Evolutionary conservation across 2,888 invertebrate species (phyloP), one percentile per base, ranked within the genome.

Genomic region (Sinotaia quadrata): DNA sequence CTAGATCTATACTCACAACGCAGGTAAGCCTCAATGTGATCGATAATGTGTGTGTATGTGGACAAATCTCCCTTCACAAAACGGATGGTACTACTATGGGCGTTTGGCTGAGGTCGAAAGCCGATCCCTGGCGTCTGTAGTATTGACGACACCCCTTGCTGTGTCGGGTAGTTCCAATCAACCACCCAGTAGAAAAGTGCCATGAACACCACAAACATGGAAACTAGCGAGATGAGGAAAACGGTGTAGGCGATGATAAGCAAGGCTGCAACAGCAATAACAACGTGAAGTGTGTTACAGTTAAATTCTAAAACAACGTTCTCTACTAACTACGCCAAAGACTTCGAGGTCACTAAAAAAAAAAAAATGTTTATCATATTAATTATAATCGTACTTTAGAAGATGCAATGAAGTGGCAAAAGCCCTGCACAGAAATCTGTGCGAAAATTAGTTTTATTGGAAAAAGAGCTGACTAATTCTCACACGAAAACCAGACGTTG

Each of bases 81-180:
- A 93, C 96, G 95, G 89, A 98, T 94, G 84, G 98, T 92, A 75
- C 97, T 97, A 88, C 96, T 97, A 89, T 96, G 97, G 81, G 96
- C 94, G 85, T 96, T 95, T 21, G 82, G 96, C 94, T 95, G 95
- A 74, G 98, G 98, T 87, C 98, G 92, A 91, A 97, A 98, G 77
- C 97, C 97, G 84, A 98, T 92, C 85, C 97, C 96, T 95, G 89
- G 51, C 78, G 84, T 60, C 68, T 73, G 62, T 31, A 82, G 61
- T 34, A 81, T 73, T 63, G 76, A 73, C 29, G 72, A 59, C 44
- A 75, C 68, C n/a, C 78, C 78, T 61, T 75, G 75, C 33, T 78
- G 69, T 29, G 73, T 77, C 2, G 83, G 83, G 34, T 67, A 60
- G 54, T 78, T 74, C 65, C 69, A 69, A 61, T 82, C 82, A 12